Evolutionary conservation across 2,113 vertebrate species (phyloP), one percentile per base, ranked within the genome.

Genomic region (Nothocercus nigrocapillus): DNA sequence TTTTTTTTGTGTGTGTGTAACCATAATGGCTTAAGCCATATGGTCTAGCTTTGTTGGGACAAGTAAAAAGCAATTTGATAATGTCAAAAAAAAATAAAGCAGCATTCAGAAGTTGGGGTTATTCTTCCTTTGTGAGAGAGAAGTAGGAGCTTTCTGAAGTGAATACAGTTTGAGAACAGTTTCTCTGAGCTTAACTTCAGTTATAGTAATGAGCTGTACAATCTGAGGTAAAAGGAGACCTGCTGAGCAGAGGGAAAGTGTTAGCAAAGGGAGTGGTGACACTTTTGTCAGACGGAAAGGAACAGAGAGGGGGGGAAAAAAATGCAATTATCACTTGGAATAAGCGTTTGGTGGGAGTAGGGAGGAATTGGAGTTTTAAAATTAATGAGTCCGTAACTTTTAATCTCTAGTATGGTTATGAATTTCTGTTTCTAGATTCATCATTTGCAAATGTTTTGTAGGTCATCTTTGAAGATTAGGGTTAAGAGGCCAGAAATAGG

Each of bases 301-400:
- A 97, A 75, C 4, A 24, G 64, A 13, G 54, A 7, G 8, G 28
- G 6, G 5, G 21, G 10, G 11, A 0, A 9, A 28, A 53, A 24
- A 72, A 88, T 28, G 34, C 76, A 95, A 94, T 96, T 95, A 94
- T 84, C 89, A 89, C 77, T 80, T 82, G 86, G 42, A 79, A 25
- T 67, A 83, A 94, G 42, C 68, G 66, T 84, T 94, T 91, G 86
- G 38, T 70, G 51, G 38, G 34, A 87, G 16, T 38, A 75, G 25
- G 61, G 68, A 90, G 73, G 38, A 87, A 38, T 66, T 79, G 47
- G 78, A 64, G 69, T 69, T 83, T 79, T 79, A 89, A 83, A 90
- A 79, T 66, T 75, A 87, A 94, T 90, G 56, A 90, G 62, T 61
- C 49, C 18, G 2, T 61, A 66, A 82, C 62, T 92, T 90, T 66